Evolutionary conservation across 1,140 invertebrate genomes (phyloP).

Genomic region (Coelopa frigida): DNA sequence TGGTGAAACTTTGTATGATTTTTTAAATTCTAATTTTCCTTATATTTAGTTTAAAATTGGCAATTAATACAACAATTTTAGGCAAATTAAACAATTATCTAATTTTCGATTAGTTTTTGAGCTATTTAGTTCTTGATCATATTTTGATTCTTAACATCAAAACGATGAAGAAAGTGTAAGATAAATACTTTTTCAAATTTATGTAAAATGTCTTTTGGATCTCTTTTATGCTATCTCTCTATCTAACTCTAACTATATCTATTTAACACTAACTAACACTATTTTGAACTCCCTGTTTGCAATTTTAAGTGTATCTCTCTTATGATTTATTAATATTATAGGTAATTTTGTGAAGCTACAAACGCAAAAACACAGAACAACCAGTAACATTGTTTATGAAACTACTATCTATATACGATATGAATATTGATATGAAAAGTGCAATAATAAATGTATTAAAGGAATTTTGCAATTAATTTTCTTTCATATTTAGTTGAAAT

Average conservation of each 20-base stretch:
- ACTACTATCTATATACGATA: background rate
- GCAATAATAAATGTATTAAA: slow-evolving; percentile 3
- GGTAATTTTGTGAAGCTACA: background rate
- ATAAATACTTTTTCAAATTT: slow-evolving; percentile 25
- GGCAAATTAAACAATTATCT: slow-evolving; percentile 3
- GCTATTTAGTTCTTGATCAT: too few species aligned
- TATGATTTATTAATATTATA: slow-evolving; percentile 1
- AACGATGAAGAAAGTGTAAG: too few species aligned
- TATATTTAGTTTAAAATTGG: background rate
- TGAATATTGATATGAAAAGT: background rate
- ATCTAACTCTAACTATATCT: background rate
- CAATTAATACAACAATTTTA: slow-evolving; percentile 8
- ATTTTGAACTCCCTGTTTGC: background rate
- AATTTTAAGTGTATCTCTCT: slow-evolving; percentile 2
- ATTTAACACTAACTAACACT: background rate
- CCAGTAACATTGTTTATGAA: too few species aligned
- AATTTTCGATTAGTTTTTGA: slow-evolving; percentile 8
- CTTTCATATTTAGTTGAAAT: too few species aligned
- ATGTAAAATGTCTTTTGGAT: slow-evolving; percentile 42
- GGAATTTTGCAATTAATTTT: too few species aligned
- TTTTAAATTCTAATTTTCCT: background rate
- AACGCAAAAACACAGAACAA: too few species aligned
- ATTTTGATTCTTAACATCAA: too few species aligned
- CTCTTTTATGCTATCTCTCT: slow-evolving; percentile 21
- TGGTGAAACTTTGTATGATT: background rate